Percentiles rank a stretch among this genome's conserved stretches.
phyloP scores from a whole-genome alignment of 2,113 vertebrate genomes.

The Cebidichthys violaceus region DNA sequence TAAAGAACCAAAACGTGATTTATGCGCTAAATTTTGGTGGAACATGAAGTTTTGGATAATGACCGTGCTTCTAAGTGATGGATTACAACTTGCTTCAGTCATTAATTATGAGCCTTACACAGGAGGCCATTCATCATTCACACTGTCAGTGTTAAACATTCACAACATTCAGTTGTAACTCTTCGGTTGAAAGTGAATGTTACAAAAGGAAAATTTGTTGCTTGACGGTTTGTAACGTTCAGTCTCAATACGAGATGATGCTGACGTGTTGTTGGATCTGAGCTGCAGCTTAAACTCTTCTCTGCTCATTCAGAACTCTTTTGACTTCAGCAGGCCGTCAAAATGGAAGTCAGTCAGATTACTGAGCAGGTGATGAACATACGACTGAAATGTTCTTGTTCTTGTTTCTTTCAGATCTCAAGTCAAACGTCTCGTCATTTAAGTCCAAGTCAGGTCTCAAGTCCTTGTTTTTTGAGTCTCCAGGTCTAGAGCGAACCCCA shows the following conservation, averaged over 20 bases:
- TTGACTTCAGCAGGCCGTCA: not conserved
- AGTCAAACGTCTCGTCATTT: too few species aligned
- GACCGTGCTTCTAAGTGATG: not conserved
- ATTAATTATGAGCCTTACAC: not conserved
- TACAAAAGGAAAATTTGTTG: not conserved
- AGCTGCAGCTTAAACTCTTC: not conserved
- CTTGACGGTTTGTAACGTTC: not conserved
- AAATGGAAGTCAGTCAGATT: not conserved
- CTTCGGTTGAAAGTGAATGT: not conserved
- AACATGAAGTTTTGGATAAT: not conserved
- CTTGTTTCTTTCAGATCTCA: too few species aligned
- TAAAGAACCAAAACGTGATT: not conserved
- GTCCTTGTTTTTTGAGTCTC: not conserved
- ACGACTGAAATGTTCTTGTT: too few species aligned
- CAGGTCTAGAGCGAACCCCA: not conserved
- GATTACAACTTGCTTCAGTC: not conserved
- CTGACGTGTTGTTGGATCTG: not conserved
- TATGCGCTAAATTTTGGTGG: not conserved
- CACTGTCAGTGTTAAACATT: not conserved
- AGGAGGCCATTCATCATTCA: constrained; percentile 5
- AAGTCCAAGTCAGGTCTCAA: too few species aligned
- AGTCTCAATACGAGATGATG: not conserved
- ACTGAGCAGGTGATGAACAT: too few species aligned
- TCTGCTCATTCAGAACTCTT: not conserved
- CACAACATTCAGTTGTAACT: not conserved